Percentiles rank a stretch among this genome's conserved stretches.
These are phyloP conservation scores for Psettodes erumei DNA, from an alignment of 2,113 vertebrate genomes.

Conservation along the genomic window DNA sequence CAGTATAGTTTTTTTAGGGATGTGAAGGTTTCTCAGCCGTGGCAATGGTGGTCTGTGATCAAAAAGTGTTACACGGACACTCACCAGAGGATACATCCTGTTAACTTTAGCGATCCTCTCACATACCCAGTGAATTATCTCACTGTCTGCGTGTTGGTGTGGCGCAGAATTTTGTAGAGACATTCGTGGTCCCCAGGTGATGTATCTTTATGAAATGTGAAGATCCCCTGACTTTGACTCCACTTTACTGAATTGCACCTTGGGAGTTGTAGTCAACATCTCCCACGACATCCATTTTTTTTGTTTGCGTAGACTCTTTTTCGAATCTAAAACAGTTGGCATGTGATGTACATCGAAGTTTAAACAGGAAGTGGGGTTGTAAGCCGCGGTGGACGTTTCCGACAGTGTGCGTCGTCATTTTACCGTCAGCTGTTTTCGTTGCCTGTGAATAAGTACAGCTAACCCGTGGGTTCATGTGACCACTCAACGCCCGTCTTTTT, in stretches of 20 bases:
- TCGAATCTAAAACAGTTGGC: too few species aligned
- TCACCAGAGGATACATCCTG: background rate
- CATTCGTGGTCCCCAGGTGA: too few species aligned
- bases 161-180: too few species aligned
- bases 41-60: background rate
- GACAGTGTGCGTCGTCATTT: background rate
- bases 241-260: background rate
- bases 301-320: too few species aligned
- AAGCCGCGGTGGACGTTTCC: background rate
- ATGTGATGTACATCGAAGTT: too few species aligned
- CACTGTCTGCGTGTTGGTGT: too few species aligned
- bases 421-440: background rate
- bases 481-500: background rate
- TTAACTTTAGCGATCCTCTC: background rate
- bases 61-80: too few species aligned
- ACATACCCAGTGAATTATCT: too few species aligned
- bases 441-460: background rate
- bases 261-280: background rate
- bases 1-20: background rate
- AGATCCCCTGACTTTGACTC: background rate
- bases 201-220: background rate
- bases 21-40: too few species aligned
- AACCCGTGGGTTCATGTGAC: background rate
- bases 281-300: too few species aligned
- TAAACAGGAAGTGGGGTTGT: slow-evolving; percentile 5